A percentile compares a stretch with the other conserved stretches of the same genome.
These are phyloP conservation scores for Eupithecia centaureata DNA, from an alignment of 2,888 invertebrate genomes.

Conservation along the genomic window DNA sequence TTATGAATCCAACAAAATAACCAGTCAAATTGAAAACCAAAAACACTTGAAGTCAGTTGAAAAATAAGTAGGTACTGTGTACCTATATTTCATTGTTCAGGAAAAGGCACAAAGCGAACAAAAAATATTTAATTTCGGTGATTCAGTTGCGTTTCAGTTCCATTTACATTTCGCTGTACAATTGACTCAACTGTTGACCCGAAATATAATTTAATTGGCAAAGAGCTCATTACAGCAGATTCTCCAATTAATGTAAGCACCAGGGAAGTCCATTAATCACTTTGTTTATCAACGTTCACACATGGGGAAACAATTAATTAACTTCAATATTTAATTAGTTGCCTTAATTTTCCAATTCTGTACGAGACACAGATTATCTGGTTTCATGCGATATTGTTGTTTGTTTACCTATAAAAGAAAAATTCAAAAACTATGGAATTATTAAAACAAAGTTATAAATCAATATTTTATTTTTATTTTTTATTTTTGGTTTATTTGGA, in stretches of 20 bases:
- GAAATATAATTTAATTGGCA: neutral
- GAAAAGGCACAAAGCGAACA: neutral
- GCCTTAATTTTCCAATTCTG: conserved; percentile 14
- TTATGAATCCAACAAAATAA: too few relatives aligned
- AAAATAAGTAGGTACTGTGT: too few relatives aligned
- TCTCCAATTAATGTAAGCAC: conserved; percentile 8
- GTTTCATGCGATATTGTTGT: neutral
- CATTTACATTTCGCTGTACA: neutral
- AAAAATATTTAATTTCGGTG: neutral
- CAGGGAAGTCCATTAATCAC: conserved; percentile 9
- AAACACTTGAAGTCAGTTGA: too few relatives aligned
- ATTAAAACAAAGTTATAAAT: too few relatives aligned
- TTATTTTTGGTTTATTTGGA: too few relatives aligned
- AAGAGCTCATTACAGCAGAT: conserved; percentile 1
- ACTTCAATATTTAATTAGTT: conserved; percentile 19
- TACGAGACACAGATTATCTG: neutral
- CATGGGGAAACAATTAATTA: conserved; percentile 21
- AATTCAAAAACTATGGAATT: neutral
- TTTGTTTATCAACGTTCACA: conserved; percentile 9
- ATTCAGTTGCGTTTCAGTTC: neutral
- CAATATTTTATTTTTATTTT: too few relatives aligned
- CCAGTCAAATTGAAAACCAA: too few relatives aligned
- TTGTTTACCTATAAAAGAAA: too few relatives aligned
- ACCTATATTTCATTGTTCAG: neutral
- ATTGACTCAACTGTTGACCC: neutral